Conservation (phyloP, 2,797 vertebrate genomes). For the Chloroceryle inda region DNA sequence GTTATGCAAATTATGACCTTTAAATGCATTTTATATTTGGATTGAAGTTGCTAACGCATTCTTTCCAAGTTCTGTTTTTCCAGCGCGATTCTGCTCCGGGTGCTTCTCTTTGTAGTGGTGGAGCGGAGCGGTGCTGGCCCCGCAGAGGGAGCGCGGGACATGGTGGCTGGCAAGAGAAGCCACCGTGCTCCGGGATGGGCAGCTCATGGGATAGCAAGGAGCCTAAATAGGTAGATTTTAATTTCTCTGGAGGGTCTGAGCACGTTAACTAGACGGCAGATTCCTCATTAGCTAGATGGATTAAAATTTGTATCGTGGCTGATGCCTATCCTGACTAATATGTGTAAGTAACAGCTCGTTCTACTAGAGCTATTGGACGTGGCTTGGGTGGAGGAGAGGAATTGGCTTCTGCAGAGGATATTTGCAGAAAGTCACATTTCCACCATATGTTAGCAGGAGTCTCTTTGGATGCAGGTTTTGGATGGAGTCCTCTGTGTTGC, state of each 20-base stretch:
- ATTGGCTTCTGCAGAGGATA: conserved; percentile 75
- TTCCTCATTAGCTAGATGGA: conserved; percentile 76
- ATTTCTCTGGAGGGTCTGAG: conserved; percentile 63
- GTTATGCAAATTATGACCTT: conserved; percentile 72
- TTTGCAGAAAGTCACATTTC: conserved; percentile 80
- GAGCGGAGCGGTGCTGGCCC: not conserved
- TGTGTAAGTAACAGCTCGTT: conserved; percentile 71
- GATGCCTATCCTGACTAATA: conserved; percentile 76
- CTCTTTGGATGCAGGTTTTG: conserved; percentile 78
- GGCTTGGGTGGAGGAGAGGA: conserved; percentile 76
- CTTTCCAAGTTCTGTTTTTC: conserved; percentile 66
- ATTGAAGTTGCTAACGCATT: conserved; percentile 58
- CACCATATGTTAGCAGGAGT: conserved; percentile 79
- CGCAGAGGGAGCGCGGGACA: not conserved
- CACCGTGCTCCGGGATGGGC: not conserved
- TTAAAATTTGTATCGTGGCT: conserved; percentile 74
- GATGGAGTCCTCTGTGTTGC: conserved; percentile 72
- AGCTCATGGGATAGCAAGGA: not conserved
- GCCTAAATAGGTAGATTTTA: conserved; percentile 63
- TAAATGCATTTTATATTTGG: conserved; percentile 71
- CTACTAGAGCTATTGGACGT: conserved; percentile 64
- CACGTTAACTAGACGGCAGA: conserved; percentile 54
- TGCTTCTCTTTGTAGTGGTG: conserved; percentile 25
- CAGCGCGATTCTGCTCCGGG: conserved; percentile 18
- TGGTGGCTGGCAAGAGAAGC: not conserved